Conservation (phyloP, 1,140 invertebrate species). For the Pseudomyrmex flavicornis region DNA sequence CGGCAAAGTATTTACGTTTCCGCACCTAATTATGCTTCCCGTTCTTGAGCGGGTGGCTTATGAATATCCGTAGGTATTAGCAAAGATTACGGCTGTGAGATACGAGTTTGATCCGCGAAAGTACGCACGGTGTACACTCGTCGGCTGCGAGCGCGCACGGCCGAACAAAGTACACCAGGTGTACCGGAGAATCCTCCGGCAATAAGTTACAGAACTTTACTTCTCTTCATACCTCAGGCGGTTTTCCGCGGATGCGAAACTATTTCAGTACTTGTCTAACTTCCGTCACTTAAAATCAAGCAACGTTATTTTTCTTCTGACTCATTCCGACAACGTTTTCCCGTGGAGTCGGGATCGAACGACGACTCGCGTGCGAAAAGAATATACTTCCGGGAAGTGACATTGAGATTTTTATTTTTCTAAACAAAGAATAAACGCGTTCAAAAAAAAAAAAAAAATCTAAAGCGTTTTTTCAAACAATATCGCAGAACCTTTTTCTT, state of each 20-base stretch:
- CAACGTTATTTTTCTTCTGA: conserved; percentile 14
- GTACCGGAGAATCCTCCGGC: conserved; percentile 48
- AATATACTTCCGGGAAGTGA: background rate
- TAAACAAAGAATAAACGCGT: background rate
- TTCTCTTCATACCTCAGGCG: conserved; percentile 49
- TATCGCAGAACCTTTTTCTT: no score
- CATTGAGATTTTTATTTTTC: background rate
- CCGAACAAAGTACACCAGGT: conserved; percentile 51
- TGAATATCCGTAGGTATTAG: conserved; percentile 52
- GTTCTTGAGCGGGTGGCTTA: conserved; percentile 48
- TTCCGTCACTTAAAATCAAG: conserved; percentile 34
- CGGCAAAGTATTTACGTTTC: conserved; percentile 42
- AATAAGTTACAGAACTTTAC: conserved; percentile 58
- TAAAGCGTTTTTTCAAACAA: no score
- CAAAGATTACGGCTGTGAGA: conserved; percentile 50
- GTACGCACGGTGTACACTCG: conserved; percentile 43
- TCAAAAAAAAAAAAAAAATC: background rate
- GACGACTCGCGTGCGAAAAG: background rate
- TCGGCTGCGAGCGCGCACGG: conserved; percentile 15
- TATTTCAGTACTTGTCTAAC: conserved; percentile 53
- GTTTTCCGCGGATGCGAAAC: conserved; percentile 42
- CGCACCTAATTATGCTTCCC: conserved; percentile 56
- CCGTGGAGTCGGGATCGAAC: background rate
- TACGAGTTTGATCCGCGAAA: conserved; percentile 55
- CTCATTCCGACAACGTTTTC: background rate